Evolutionary conservation across 1,140 invertebrate species (phyloP).

Genomic region (Macrobrachium nipponense): DNA sequence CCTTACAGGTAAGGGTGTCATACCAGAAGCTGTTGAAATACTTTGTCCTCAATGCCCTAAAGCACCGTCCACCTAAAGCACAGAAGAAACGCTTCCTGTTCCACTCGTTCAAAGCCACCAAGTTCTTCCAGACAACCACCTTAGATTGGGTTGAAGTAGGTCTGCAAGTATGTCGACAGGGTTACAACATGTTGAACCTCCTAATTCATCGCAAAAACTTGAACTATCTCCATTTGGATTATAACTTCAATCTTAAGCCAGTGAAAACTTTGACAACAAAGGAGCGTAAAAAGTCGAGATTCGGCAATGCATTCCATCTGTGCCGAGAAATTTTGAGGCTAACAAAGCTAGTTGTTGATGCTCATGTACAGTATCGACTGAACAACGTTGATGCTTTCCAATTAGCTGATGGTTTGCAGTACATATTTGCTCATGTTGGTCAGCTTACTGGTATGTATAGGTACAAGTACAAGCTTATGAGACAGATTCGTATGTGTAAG

Average conservation of each 20-base stretch:
- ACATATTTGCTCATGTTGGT: constrained; percentile 99
- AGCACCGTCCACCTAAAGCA: constrained; percentile 96
- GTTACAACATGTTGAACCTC: constrained; percentile 99
- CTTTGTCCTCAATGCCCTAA: constrained; percentile 96
- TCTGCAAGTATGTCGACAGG: constrained; percentile 94
- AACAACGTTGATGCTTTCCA: constrained; percentile 99
- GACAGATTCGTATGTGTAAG: constrained; percentile 99
- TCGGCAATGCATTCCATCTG: constrained; percentile 99
- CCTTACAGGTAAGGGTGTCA: constrained; percentile 90
- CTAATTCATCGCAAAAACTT: constrained; percentile 99
- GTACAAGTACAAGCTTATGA: constrained; percentile 99
- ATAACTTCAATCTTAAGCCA: constrained; percentile 99
- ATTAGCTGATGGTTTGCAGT: constrained; percentile 98
- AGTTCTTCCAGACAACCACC: constrained; percentile 99
- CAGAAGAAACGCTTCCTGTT: constrained; percentile 99
- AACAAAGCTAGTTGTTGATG: constrained; percentile 98
- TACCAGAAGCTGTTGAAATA: constrained; percentile 99
- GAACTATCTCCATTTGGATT: constrained; percentile 99
- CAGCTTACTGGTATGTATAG: constrained; percentile 99
- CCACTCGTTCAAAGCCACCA: constrained; percentile 98
- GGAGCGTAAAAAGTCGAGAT: constrained; percentile 98
- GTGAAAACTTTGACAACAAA: constrained; percentile 99
- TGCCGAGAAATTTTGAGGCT: constrained; percentile 97
- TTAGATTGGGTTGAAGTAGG: constrained; percentile 99
- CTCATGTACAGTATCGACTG: constrained; percentile 98